Conservation (phyloP, 2,888 invertebrate genomes). For the Odontomyia ornata region DNA sequence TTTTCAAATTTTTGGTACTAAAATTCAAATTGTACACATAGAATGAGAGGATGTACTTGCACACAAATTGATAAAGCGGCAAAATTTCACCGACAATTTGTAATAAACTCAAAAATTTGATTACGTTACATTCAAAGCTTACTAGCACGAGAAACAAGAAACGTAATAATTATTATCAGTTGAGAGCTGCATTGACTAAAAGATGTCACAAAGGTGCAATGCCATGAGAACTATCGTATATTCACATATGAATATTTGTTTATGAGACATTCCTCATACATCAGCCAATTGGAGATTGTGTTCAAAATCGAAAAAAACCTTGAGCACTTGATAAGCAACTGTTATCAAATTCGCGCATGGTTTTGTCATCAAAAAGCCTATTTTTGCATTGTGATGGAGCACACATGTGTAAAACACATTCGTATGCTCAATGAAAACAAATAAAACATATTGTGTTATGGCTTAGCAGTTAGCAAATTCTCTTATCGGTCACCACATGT, state of each 20-base stretch:
- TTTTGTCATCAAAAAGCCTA: constrained; percentile 3
- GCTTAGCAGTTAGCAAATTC: background rate
- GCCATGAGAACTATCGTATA: background rate
- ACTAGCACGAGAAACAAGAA: no score
- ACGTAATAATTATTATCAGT: background rate
- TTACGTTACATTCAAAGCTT: no score
- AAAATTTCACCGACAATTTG: no score
- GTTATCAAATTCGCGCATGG: background rate
- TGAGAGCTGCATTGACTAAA: background rate
- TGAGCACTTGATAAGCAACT: constrained; percentile 3
- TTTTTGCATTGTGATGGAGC: background rate
- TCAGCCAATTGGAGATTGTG: no score
- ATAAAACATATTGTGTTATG: background rate
- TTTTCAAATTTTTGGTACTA: no score
- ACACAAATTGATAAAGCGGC: no score
- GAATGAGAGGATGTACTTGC: no score
- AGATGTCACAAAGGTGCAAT: background rate
- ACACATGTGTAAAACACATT: constrained; percentile 7
- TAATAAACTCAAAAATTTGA: no score
- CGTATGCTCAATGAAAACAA: background rate
- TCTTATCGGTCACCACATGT: background rate
- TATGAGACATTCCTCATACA: no score
- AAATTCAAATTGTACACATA: no score
- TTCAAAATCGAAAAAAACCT: no score
- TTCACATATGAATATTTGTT: background rate